These are phyloP conservation scores for Diplazon laetatorius DNA, from an alignment of 2,888 invertebrate species.

Conservation along the genomic window DNA sequence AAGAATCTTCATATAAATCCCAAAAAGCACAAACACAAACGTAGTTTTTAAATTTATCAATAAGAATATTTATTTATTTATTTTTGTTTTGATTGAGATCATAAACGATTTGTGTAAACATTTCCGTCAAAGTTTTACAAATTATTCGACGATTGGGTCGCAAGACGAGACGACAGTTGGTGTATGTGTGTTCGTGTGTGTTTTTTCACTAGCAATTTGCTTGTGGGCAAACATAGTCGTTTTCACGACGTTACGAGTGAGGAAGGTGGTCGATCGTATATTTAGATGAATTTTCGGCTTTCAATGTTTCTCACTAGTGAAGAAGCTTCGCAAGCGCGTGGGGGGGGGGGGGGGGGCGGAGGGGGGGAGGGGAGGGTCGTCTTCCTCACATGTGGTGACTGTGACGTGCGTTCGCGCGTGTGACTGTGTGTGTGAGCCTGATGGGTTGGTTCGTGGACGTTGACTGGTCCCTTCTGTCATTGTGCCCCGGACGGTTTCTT, in stretches of 20 bases:
- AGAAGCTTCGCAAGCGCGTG: background rate
- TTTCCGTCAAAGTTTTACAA: background rate
- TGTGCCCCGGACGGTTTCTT: conserved; percentile 59
- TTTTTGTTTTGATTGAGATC: too few relatives aligned
- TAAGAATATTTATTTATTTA: too few relatives aligned
- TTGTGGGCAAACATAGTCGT: conserved; percentile 27
- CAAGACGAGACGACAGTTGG: background rate
- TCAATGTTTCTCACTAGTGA: conserved; percentile 44
- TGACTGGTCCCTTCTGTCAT: conserved; percentile 57
- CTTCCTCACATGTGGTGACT: conserved; percentile 42
- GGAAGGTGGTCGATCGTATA: conserved; percentile 35
- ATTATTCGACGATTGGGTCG: background rate
- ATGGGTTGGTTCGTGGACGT: conserved; percentile 50
- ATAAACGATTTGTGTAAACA: background rate
- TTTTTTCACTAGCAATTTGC: conserved; percentile 33
- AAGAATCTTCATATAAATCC: too few relatives aligned
- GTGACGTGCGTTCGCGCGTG: conserved; percentile 27
- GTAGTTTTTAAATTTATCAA: too few relatives aligned
- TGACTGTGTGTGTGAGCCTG: too few relatives aligned
- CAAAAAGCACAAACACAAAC: too few relatives aligned
- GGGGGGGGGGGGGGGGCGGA: too few relatives aligned
- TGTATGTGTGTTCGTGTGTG: too few relatives aligned
- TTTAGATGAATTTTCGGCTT: conserved; percentile 52
- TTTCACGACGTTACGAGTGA: background rate
- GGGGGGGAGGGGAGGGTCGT: too few relatives aligned